A percentile compares a stretch with the other conserved stretches of the same genome.
These are phyloP conservation scores for Listronotus oregonensis DNA, from an alignment of 1,140 invertebrate species.

Conservation along the genomic window DNA sequence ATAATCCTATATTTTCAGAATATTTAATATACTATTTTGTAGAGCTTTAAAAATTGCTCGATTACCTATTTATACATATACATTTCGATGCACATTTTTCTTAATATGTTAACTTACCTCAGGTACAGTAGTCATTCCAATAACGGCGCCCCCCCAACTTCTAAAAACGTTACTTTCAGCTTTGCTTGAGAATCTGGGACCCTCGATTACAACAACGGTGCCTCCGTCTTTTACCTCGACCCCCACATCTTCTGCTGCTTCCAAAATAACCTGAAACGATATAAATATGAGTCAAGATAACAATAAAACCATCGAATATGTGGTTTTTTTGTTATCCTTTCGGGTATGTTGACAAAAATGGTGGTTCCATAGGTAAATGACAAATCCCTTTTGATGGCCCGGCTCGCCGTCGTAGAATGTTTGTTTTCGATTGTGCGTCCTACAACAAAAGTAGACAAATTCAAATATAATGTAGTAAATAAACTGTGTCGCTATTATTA, in stretches of 20 bases:
- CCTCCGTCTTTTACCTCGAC: constrained; percentile 69
- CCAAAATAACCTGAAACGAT: constrained; percentile 57
- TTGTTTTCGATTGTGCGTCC: constrained; percentile 72
- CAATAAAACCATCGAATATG: no score
- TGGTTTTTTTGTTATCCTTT: constrained; percentile 54
- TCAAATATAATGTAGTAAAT: no score
- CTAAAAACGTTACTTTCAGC: constrained; percentile 90
- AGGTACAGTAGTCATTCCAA: constrained; percentile 97
- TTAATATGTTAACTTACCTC: no score
- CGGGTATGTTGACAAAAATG: constrained; percentile 80
- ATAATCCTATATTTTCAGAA: no score
- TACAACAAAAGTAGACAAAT: no score
- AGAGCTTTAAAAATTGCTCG: no score
- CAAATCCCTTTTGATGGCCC: constrained; percentile 75
- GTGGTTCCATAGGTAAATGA: constrained; percentile 90
- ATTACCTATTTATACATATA: no score
- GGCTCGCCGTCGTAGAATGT: constrained; percentile 88
- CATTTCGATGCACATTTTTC: no score
- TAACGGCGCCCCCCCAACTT: constrained; percentile 85
- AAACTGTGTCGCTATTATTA: no score
- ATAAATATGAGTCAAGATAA: no score
- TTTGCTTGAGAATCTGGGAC: constrained; percentile 89
- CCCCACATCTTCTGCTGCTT: constrained; percentile 66
- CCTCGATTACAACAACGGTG: constrained; percentile 91
- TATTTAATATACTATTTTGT: no score